phyloP scores from a whole-genome alignment of 2,888 invertebrate genomes.

The Acrobasis repandana region DNA sequence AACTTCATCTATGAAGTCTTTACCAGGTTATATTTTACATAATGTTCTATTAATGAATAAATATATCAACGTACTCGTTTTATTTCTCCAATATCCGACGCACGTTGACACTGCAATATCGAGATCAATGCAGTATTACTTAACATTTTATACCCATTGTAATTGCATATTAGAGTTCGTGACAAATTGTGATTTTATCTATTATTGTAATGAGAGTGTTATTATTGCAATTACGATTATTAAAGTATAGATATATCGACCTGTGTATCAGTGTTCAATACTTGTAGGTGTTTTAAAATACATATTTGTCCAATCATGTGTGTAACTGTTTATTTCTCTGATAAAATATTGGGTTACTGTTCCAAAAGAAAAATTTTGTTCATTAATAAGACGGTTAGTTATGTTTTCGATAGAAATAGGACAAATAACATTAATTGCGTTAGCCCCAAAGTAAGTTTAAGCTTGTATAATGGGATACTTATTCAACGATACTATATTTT shows the following conservation, averaged over 20 bases:
- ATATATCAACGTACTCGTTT: no score
- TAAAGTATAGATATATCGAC: neutral
- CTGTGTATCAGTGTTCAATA: neutral
- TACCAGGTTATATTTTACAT: no score
- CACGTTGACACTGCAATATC: neutral
- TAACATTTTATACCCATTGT: slow-evolving; percentile 7
- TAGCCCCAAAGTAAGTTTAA: no score
- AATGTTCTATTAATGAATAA: no score
- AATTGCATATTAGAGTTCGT: slow-evolving; percentile 11
- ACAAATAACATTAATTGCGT: no score
- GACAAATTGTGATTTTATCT: slow-evolving; percentile 20
- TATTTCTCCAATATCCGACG: neutral
- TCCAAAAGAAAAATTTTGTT: no score
- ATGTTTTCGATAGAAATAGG: no score
- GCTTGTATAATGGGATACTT: no score
- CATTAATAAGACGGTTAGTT: no score
- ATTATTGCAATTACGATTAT: slow-evolving; percentile 1
- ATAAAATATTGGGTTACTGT: no score
- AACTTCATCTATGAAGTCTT: no score
- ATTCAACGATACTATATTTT: no score
- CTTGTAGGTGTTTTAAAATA: neutral
- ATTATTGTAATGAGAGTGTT: slow-evolving; percentile 16
- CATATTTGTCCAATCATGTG: neutral
- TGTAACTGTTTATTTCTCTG: neutral
- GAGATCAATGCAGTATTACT: slow-evolving; percentile 7